phyloP scores from a whole-genome alignment of 2,888 invertebrate genomes.

The Lumbricus terrestris region DNA sequence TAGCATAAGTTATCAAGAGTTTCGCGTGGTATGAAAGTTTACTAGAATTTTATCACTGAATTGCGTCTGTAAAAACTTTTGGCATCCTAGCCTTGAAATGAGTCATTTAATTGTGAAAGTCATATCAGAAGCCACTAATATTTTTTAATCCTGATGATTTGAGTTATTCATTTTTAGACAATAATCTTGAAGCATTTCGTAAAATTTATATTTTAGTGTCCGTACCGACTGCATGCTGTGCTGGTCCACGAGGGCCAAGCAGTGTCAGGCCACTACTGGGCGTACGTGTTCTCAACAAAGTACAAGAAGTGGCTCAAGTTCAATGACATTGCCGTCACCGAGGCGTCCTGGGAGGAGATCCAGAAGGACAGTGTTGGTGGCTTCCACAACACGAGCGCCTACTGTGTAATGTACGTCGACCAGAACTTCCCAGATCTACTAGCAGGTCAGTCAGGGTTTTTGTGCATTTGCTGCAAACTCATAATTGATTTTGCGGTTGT shows the following conservation, averaged over 20 bases:
- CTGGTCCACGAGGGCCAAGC: constrained; percentile 62
- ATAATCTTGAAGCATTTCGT: background rate
- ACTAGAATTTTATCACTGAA: background rate
- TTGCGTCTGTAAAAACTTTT: too few species aligned
- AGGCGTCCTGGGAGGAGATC: constrained; percentile 60
- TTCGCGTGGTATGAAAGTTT: background rate
- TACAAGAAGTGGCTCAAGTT: constrained; percentile 59
- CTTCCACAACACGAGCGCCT: constrained; percentile 61
- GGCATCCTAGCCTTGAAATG: too few species aligned
- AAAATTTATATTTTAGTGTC: constrained; percentile 45
- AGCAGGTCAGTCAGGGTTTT: constrained; percentile 33
- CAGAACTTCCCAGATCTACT: constrained; percentile 45
- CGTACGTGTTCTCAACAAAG: constrained; percentile 58
- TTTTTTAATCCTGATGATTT: too few species aligned
- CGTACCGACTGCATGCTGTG: constrained; percentile 61
- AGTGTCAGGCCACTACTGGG: constrained; percentile 62
- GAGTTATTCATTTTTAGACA: background rate
- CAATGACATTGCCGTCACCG: constrained; percentile 61
- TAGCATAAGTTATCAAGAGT: background rate
- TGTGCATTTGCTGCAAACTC: background rate
- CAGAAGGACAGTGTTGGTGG: constrained; percentile 61
- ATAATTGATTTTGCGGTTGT: background rate
- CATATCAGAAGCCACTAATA: too few species aligned
- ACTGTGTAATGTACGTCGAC: constrained; percentile 61
- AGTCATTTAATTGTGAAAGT: too few species aligned